Evolutionary conservation across 2,888 invertebrate species (phyloP), one percentile per base, ranked within the genome.

Genomic region (Gasteruption jaculator): DNA sequence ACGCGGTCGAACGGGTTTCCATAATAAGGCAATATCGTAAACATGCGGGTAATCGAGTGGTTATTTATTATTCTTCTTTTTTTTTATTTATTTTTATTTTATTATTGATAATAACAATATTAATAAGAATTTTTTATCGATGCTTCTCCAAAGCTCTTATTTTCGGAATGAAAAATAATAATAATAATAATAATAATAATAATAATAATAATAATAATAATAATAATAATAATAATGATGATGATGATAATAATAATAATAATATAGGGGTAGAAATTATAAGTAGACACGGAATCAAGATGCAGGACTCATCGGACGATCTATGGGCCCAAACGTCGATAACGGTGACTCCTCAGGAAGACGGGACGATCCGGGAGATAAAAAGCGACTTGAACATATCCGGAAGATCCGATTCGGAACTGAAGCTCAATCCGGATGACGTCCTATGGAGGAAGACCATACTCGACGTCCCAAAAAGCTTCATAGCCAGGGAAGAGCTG

Each of bases 281-380:
- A 38, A 10, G 11, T 15, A 2, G 30, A 38, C 5, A 24, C 21
- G n/a, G n/a, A n/a, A n/a, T n/a, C n/a, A n/a, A n/a, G n/a, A n/a
- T n/a, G 48, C 47, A 22, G n/a, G n/a, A n/a, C n/a, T n/a, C n/a
- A n/a, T n/a, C n/a, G n/a, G 46, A 49, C 10, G 45, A 43, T 5
- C 16, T 46, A 2, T 61, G 61, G 60, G 46, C 53, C 7, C 61
- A 61, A 49, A 61, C 61, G 1, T 38, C 52, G 11, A 38, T 59
- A n/a, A 55, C 56, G 1, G 46, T 61, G 29, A 61, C 60, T 1
- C 57, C 61, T 2, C 50, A 58, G 25, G 52, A 60, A 5, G 48
- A 57, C 41, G 56, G 52, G 15, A 48, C 41, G 3, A 47, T 62
- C 22, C 50, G 60, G 20, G 55, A 58, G 40, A 54, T 61, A 26